phyloP scores from a whole-genome alignment of 2,113 vertebrate genomes.

The Alethe diademata region DNA sequence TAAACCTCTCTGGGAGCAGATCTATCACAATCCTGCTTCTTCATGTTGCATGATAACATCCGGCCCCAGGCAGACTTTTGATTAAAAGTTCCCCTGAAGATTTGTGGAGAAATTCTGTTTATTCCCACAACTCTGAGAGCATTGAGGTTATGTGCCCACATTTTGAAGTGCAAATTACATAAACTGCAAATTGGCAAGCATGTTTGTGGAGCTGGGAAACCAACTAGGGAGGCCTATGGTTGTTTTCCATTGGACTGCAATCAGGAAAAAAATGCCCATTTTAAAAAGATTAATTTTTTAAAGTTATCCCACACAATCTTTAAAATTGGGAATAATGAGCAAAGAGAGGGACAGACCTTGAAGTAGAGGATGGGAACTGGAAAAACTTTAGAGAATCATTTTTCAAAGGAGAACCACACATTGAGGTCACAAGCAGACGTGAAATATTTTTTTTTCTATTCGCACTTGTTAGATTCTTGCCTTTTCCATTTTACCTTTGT shows the following conservation, averaged over 20 bases:
- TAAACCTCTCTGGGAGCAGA: constrained; percentile 58
- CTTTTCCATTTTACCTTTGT: neutral
- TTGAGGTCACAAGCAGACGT: neutral
- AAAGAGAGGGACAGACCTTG: neutral
- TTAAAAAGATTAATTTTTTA: neutral
- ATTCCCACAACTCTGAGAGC: constrained; percentile 56
- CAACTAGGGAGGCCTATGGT: neutral
- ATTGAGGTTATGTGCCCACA: constrained; percentile 41
- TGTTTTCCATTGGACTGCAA: neutral
- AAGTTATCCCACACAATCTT: neutral
- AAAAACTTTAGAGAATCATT: constrained; percentile 14
- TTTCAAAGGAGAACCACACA: constrained; percentile 22
- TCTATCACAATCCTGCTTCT: constrained; percentile 61
- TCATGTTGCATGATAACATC: constrained; percentile 61
- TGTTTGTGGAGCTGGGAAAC: neutral
- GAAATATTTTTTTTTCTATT: neutral
- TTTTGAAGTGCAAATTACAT: constrained; percentile 69
- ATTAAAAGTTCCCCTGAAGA: constrained; percentile 59
- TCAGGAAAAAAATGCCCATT: neutral
- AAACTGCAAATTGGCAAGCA: constrained; percentile 48
- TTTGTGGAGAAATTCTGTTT: constrained; percentile 64
- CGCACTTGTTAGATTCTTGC: neutral
- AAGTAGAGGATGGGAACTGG: neutral
- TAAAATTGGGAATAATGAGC: neutral
- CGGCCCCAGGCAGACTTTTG: constrained; percentile 50